These are phyloP conservation scores for Pantala flavescens DNA, from an alignment of 1,140 invertebrate genomes.

Conservation along the genomic window DNA sequence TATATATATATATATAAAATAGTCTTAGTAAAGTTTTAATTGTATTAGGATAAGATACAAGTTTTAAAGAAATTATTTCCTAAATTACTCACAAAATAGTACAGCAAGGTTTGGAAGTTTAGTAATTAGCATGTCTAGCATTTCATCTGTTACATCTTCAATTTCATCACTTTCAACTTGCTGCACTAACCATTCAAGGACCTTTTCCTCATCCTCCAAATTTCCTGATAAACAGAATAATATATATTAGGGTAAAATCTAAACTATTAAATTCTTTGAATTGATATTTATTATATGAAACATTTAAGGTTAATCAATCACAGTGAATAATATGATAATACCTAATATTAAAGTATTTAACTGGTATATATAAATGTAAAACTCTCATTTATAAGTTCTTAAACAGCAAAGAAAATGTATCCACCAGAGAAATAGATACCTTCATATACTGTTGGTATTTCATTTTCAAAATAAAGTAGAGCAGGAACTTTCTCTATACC, in stretches of 20 bases:
- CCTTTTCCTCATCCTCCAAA: conserved; percentile 82
- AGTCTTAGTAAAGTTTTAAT: too few relatives aligned
- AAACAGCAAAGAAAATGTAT: too few relatives aligned
- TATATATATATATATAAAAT: too few relatives aligned
- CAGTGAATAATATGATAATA: too few relatives aligned
- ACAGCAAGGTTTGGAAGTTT: conserved; percentile 82
- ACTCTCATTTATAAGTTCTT: too few relatives aligned
- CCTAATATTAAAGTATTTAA: too few relatives aligned
- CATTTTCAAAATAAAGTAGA: conserved; percentile 83
- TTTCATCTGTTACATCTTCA: conserved; percentile 87
- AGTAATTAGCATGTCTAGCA: conserved; percentile 82
- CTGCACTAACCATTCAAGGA: conserved; percentile 75
- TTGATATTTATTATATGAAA: too few relatives aligned
- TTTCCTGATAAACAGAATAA: conserved; percentile 48
- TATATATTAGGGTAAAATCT: neutral
- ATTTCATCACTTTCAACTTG: conserved; percentile 83
- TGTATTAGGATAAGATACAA: too few relatives aligned
- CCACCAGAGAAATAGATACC: conserved; percentile 36
- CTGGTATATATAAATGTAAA: too few relatives aligned
- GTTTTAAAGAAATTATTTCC: too few relatives aligned
- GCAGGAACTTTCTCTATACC: conserved; percentile 78
- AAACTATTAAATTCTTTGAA: too few relatives aligned
- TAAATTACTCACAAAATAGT: conserved; percentile 66
- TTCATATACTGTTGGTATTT: conserved; percentile 77
- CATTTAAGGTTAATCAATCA: too few relatives aligned